Conservation (phyloP, 2,888 invertebrate species). For the Tribolium freemani region DNA sequence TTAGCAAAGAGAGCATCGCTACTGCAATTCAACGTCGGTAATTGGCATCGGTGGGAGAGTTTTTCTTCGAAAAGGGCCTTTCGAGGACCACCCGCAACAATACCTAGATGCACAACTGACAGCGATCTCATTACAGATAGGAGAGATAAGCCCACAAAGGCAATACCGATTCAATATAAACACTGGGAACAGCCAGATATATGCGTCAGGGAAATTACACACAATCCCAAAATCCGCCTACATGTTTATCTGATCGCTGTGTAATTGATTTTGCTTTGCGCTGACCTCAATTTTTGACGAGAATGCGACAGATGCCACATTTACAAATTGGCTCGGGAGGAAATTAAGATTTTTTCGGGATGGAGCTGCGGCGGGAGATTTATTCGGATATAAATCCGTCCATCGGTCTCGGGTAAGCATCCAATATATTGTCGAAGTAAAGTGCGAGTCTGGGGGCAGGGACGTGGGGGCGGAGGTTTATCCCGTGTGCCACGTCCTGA, state of each 20-base stretch:
- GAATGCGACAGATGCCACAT: too few species aligned
- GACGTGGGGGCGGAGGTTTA: constrained; percentile 54
- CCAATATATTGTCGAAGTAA: constrained; percentile 64
- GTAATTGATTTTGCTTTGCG: constrained; percentile 65
- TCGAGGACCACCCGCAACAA: constrained; percentile 57
- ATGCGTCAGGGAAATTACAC: constrained; percentile 63
- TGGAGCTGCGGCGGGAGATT: constrained; percentile 46
- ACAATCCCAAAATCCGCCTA: constrained; percentile 67
- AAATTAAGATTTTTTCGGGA: background rate
- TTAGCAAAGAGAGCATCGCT: constrained; percentile 66
- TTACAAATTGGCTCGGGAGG: background rate
- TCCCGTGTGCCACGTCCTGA: constrained; percentile 58
- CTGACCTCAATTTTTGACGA: constrained; percentile 60
- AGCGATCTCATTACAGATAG: constrained; percentile 70
- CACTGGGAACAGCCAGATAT: constrained; percentile 64
- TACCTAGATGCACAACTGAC: constrained; percentile 57
- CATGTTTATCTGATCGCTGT: constrained; percentile 65
- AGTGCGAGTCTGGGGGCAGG: constrained; percentile 48
- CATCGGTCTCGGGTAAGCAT: constrained; percentile 61
- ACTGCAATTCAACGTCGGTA: constrained; percentile 58
- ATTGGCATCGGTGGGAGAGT: background rate
- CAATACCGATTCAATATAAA: constrained; percentile 69
- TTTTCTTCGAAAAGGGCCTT: constrained; percentile 41
- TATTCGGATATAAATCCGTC: constrained; percentile 58
- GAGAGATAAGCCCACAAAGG: constrained; percentile 68